Base-by-base conservation (phyloP, 2,113 vertebrate genomes). In the Cnemophilus loriae region DNA sequence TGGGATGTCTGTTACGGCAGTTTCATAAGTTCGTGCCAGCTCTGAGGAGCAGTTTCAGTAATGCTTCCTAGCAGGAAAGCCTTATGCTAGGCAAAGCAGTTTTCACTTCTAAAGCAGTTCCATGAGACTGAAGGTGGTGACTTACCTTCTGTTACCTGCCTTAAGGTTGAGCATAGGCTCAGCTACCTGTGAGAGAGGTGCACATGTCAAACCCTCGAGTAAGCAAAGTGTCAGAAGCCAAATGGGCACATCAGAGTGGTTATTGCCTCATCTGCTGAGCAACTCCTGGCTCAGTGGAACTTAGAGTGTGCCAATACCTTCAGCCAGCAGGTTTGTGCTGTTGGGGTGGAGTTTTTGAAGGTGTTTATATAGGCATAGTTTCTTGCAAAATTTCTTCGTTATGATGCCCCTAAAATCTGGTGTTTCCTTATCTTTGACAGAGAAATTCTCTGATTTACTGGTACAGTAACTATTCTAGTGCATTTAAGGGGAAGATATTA, bases 401-500 rank as follows among this genome's bases (percentile, higher is more conserved):
- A 64, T 60, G 28, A 78, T 93, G 53, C 80, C 77, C 75, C 65
- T 90, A 69, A 94, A 95, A 92, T 81, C 69, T 75, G 76, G 7
- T 68, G 41, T 96, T 91, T 77, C 60, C 73, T 77, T 92, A 52
- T n/a, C 42, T 90, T 94, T 73, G 60, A 82, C 88, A 90, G 85
- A 95, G 78, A 52, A 86, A 27, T 71, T 84, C 79, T 92, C 88
- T 73, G 73, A 68, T 60, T 84, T 94, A 55, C 61, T 81, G 90
- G 75, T 96, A 68, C 86, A 89, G 30, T 82, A 87, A 93, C 88
- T 94, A 93, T 93, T 52, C 12, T 96, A 93, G 92, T 69, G 57
- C 49, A 15, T 84, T 93, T 90, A 79, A 82, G 75, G 61, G 64
- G 49, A 92, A 95, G 46, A 23, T 89, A 15, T 5, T 81, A 75